phyloP scores from a whole-genome alignment of 2,797 vertebrate species.

The Poeciliopsis turneri region DNA sequence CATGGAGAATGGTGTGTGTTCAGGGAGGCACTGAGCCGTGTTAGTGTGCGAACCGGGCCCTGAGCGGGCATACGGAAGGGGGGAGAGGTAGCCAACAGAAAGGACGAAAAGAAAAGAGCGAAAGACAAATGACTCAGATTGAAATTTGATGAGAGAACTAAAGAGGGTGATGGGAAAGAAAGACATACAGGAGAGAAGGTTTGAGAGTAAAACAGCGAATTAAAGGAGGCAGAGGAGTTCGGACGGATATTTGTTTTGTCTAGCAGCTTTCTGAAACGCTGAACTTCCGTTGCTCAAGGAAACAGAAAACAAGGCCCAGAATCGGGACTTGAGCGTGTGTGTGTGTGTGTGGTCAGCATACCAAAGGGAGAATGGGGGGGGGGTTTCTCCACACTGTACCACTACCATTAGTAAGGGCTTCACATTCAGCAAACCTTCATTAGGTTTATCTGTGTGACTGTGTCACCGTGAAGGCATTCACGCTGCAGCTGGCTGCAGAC shows the following conservation, averaged over 20 bases:
- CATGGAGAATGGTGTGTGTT: conserved; percentile 82
- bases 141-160: conserved; percentile 36
- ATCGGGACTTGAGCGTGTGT: conserved; percentile 27
- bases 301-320: conserved; percentile 68
- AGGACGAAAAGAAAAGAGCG: conserved; percentile 15
- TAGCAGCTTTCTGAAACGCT: conserved; percentile 71
- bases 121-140: conserved; percentile 39
- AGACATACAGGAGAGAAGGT: conserved; percentile 16
- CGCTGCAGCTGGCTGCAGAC: conserved; percentile 67
- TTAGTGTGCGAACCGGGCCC: conserved; percentile 74
- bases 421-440: conserved; percentile 65
- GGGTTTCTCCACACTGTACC: conserved; percentile 70
- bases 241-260: conserved; percentile 78
- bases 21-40: conserved; percentile 81
- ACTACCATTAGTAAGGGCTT: conserved; percentile 68
- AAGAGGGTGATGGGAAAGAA: conserved; percentile 37
- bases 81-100: conserved; percentile 4
- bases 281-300: conserved; percentile 78
- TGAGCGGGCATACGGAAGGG: conserved; percentile 49
- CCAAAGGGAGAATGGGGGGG: conserved; percentile 49
- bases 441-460: conserved; percentile 55
- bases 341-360: conserved; percentile 70
- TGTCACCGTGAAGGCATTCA: conserved; percentile 34
- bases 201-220: conserved; percentile 22
- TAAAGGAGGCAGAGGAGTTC: conserved; percentile 41